Percentiles rank a stretch among this genome's conserved stretches.
Evolutionary conservation across 2,113 vertebrate genomes (phyloP).

Genomic region (Eublepharis macularius): DNA sequence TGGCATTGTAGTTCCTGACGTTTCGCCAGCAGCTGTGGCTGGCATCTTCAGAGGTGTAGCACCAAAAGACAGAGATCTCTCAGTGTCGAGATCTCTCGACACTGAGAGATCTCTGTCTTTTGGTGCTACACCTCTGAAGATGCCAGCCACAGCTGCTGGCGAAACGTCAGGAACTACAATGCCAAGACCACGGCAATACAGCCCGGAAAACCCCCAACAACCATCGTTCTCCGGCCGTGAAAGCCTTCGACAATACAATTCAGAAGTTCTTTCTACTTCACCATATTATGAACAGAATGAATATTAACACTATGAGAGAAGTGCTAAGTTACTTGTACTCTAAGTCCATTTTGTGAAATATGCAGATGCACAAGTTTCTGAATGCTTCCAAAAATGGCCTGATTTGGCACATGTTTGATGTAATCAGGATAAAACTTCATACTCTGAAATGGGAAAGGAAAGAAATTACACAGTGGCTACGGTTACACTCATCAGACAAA

Average conservation of each 20-base stretch:
- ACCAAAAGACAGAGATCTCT: too few relatives aligned
- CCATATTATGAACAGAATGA: background rate
- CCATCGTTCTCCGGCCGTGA: too few relatives aligned
- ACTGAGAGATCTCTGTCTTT: too few relatives aligned
- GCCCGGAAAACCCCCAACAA: too few relatives aligned
- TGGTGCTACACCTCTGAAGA: background rate
- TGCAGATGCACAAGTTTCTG: slow-evolving; percentile 26
- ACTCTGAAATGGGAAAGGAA: slow-evolving; percentile 40
- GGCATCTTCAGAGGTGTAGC: too few relatives aligned
- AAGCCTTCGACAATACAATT: too few relatives aligned
- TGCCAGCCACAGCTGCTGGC: too few relatives aligned
- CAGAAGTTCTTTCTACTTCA: background rate
- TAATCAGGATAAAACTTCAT: slow-evolving; percentile 60
- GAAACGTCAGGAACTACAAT: too few relatives aligned
- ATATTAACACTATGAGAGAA: background rate
- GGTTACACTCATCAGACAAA: slow-evolving; percentile 59
- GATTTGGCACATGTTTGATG: slow-evolving; percentile 20
- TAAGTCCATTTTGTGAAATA: background rate
- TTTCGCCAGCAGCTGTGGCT: too few relatives aligned
- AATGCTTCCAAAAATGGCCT: slow-evolving; percentile 40
- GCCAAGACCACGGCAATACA: too few relatives aligned
- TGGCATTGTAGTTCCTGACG: too few relatives aligned
- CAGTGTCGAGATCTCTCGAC: too few relatives aligned
- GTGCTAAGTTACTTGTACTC: background rate
- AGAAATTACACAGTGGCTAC: slow-evolving; percentile 52